A percentile compares a stretch with the other conserved stretches of the same genome.
Conservation (phyloP, 2,113 vertebrate genomes). For the Callithrix jacchus region DNA sequence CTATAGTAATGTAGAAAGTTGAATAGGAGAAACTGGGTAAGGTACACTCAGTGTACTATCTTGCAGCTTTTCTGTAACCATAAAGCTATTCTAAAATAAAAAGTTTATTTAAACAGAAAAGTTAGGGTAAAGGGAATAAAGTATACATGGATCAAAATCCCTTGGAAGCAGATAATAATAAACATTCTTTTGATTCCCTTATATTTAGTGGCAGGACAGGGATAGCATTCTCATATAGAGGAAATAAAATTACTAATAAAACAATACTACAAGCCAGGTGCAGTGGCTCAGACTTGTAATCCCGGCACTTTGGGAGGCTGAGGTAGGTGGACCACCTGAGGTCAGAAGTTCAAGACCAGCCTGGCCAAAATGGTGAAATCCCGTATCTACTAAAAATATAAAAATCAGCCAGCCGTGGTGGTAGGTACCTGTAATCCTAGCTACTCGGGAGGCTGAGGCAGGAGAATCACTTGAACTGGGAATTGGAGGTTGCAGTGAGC, state of each 20-base stretch:
- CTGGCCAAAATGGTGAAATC: no score
- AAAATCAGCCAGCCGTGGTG: no score
- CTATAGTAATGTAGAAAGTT: neutral
- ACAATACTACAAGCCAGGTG: neutral
- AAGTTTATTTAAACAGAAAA: neutral
- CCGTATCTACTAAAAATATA: no score
- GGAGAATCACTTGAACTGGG: no score
- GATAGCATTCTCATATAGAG: neutral
- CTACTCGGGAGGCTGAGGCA: no score
- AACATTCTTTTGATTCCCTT: conserved; percentile 25
- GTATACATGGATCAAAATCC: conserved; percentile 40
- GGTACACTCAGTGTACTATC: neutral
- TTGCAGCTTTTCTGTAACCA: conserved; percentile 34
- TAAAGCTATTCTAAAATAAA: conserved; percentile 39
- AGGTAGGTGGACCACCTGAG: no score
- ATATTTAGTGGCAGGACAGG: conserved; percentile 8
- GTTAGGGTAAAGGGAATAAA: neutral
- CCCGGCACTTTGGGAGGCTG: no score
- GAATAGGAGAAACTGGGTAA: neutral
- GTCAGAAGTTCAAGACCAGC: no score
- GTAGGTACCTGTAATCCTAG: no score
- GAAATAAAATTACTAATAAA: conserved; percentile 31
- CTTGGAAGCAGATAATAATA: neutral
- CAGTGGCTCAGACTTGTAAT: no score
- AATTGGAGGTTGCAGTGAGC: no score